Percentiles rank a stretch among this genome's conserved stretches.
phyloP scores from a whole-genome alignment of 2,113 vertebrate genomes.

The Erinaceus europaeus region DNA sequence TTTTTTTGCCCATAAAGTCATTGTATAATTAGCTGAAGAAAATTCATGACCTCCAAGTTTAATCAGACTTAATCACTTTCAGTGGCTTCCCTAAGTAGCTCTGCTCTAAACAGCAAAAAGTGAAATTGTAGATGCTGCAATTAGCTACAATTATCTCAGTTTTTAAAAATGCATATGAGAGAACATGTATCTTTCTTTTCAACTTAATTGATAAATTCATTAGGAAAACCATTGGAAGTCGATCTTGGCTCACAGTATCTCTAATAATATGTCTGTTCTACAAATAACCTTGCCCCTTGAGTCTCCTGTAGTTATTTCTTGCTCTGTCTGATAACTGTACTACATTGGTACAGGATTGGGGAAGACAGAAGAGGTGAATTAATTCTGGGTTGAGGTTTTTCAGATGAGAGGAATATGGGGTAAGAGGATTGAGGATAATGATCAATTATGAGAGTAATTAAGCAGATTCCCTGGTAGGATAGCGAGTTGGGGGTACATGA shows the following conservation, averaged over 20 bases:
- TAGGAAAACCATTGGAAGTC: background rate
- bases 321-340: background rate
- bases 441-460: background rate
- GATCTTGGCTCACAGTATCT: background rate
- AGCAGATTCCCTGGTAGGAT: background rate
- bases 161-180: background rate
- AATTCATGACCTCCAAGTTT: background rate
- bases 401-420: background rate
- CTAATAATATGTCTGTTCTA: background rate
- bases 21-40: conserved; percentile 28
- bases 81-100: background rate
- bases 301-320: background rate
- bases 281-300: background rate
- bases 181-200: background rate
- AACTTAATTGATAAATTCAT: background rate
- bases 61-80: background rate
- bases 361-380: background rate
- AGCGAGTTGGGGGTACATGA: background rate
- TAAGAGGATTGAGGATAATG: background rate
- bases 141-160: background rate
- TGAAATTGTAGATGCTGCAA: conserved; percentile 8
- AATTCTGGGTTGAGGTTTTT: background rate
- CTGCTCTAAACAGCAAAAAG: conserved; percentile 10
- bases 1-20: background rate
- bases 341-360: background rate